Evolutionary conservation across 2,797 vertebrate genomes (phyloP).

Genomic region (Periophthalmus magnuspinnatus): DNA sequence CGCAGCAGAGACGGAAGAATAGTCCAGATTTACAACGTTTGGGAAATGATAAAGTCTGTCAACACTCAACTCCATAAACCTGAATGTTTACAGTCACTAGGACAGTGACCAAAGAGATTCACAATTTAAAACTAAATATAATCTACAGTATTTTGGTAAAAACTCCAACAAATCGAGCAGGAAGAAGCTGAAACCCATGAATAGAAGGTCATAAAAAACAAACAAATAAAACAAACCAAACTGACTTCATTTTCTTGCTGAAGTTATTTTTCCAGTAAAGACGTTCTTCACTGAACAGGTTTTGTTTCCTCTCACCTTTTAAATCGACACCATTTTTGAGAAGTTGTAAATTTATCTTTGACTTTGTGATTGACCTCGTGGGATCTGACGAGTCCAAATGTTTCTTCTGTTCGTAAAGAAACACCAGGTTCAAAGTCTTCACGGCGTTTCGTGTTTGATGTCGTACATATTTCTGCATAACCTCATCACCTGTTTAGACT

Average conservation of each 20-base stretch:
- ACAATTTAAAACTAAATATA: too few relatives aligned
- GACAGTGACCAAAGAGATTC: too few relatives aligned
- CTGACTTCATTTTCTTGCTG: too few relatives aligned
- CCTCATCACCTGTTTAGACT: neutral
- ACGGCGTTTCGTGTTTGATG: neutral
- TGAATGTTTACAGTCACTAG: too few relatives aligned
- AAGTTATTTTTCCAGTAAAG: neutral
- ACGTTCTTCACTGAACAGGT: neutral
- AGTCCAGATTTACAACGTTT: neutral
- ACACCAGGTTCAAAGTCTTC: neutral
- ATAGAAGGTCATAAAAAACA: too few relatives aligned
- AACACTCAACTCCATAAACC: neutral
- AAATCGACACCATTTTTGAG: too few relatives aligned
- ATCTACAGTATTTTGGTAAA: too few relatives aligned
- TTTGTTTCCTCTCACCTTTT: neutral
- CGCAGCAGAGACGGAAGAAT: too few relatives aligned
- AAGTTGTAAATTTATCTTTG: neutral
- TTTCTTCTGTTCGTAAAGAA: neutral
- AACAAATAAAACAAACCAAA: too few relatives aligned
- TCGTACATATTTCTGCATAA: neutral
- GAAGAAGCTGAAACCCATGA: too few relatives aligned
- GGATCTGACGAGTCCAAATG: neutral
- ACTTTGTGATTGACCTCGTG: neutral
- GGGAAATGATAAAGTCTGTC: neutral
- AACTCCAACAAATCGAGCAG: too few relatives aligned